These are phyloP conservation scores for Epiblema foenella DNA, from an alignment of 2,888 invertebrate species.

Conservation along the genomic window DNA sequence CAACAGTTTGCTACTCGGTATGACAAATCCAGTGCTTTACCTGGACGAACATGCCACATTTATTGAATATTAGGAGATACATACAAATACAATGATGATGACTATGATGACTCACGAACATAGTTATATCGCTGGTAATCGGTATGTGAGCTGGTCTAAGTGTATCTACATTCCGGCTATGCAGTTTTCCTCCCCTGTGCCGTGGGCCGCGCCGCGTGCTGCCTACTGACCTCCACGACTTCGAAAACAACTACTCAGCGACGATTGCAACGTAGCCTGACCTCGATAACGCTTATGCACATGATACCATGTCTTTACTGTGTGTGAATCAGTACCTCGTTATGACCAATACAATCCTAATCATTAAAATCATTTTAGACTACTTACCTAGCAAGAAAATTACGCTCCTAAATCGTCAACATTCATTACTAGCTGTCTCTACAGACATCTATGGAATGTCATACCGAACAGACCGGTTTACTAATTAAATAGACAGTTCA, in stretches of 20 bases:
- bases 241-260: conserved; percentile 56
- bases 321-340: conserved; percentile 47
- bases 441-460: conserved; percentile 43
- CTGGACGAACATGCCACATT: neutral
- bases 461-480: conserved; percentile 43
- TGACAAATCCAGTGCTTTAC: neutral
- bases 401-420: conserved; percentile 22
- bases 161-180: conserved; percentile 28
- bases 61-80: no score
- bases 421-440: conserved; percentile 16
- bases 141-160: neutral
- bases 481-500: conserved; percentile 44
- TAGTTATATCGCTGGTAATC: neutral
- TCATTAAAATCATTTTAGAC: conserved; percentile 20
- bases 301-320: conserved; percentile 48
- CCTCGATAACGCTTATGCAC: conserved; percentile 61
- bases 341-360: conserved; percentile 4
- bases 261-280: conserved; percentile 59
- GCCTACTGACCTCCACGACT: conserved; percentile 61
- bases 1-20: no score
- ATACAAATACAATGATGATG: no score
- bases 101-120: no score
- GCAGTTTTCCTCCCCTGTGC: conserved; percentile 50
- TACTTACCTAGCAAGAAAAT: conserved; percentile 24
- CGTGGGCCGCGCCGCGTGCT: conserved; percentile 43